These are phyloP conservation scores for Cenopis cana DNA, from an alignment of 2,888 invertebrate species.

Conservation along the genomic window DNA sequence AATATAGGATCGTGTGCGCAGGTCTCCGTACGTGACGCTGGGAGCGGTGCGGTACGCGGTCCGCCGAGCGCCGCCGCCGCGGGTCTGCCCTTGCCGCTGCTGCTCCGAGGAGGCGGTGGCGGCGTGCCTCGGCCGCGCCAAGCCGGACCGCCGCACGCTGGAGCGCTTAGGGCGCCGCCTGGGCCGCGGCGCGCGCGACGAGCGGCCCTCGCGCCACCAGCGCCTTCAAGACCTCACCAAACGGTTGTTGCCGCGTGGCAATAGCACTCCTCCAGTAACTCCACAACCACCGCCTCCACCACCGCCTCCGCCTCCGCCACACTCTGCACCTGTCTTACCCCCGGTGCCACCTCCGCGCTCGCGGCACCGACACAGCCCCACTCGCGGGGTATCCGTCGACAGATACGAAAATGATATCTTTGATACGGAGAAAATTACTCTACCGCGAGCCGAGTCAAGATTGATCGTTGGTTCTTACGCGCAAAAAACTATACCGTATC, in stretches of 20 bases:
- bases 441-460: constrained; percentile 85
- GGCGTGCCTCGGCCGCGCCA: constrained; percentile 82
- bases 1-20: constrained; percentile 71
- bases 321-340: constrained; percentile 83
- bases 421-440: constrained; percentile 78
- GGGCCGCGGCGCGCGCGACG: constrained; percentile 84
- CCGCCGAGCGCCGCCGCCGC: constrained; percentile 87
- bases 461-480: constrained; percentile 86
- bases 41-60: constrained; percentile 90
- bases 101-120: constrained; percentile 84
- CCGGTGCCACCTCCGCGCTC: constrained; percentile 84
- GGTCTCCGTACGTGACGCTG: constrained; percentile 87
- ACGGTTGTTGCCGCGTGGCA: constrained; percentile 87
- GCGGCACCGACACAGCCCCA: constrained; percentile 81
- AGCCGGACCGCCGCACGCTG: constrained; percentile 88
- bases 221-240: constrained; percentile 93
- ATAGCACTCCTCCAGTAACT: constrained; percentile 55
- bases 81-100: constrained; percentile 84
- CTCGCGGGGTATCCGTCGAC: constrained; percentile 77
- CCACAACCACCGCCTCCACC: constrained; percentile 67
- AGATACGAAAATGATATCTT: constrained; percentile 71
- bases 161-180: constrained; percentile 93
- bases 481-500: constrained; percentile 89
- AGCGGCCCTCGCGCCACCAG: constrained; percentile 85
- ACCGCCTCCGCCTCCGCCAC: constrained; percentile 74